phyloP scores from a whole-genome alignment of 1,140 invertebrate species.

The Myzus persicae region DNA sequence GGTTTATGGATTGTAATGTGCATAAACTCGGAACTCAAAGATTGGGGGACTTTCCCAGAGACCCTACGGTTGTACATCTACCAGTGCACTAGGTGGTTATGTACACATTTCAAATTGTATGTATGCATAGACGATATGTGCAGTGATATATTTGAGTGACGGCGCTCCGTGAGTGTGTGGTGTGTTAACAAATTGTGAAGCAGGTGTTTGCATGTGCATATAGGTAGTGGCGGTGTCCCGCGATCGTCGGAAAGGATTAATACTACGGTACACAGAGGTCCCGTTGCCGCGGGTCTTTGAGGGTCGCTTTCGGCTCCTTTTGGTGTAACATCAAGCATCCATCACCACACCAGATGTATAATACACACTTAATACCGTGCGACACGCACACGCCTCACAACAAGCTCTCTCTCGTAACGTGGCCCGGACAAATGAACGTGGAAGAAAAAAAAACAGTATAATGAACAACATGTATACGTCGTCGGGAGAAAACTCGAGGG shows the following conservation, averaged over 20 bases:
- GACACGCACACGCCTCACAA: background rate
- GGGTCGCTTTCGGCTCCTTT: background rate
- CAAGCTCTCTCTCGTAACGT: background rate
- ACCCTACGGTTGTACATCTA: background rate
- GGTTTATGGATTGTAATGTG: background rate
- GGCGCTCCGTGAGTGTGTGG: background rate
- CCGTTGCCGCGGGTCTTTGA: background rate
- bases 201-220: background rate
- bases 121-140: background rate
- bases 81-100: no score
- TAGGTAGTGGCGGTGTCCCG: background rate
- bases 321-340: background rate
- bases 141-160: background rate
- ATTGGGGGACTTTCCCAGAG: background rate
- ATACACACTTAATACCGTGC: background rate
- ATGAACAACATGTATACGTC: background rate
- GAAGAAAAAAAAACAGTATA: background rate
- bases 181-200: background rate
- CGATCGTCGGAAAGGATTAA: slow-evolving; percentile 28
- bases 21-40: background rate
- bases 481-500: background rate
- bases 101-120: background rate
- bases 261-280: background rate
- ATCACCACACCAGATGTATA: background rate
- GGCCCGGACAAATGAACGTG: background rate